phyloP scores from a whole-genome alignment of 2,888 invertebrate genomes.

The Drosophila vallismaia region DNA sequence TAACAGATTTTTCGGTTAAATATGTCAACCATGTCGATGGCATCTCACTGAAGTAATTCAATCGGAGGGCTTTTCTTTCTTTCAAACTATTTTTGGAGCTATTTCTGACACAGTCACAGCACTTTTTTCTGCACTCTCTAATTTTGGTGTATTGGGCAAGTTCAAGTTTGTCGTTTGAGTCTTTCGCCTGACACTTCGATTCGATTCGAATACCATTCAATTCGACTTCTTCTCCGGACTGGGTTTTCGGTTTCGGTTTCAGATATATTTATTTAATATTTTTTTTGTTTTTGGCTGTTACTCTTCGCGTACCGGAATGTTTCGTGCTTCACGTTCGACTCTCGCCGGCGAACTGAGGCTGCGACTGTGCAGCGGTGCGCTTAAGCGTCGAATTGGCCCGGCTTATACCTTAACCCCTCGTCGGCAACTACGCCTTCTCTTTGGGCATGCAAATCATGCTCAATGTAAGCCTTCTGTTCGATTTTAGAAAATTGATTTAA shows the following conservation, averaged over 20 bases:
- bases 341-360: conserved; percentile 82
- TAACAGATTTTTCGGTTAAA: conserved; percentile 6
- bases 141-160: conserved; percentile 55
- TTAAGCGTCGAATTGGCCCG: conserved; percentile 80
- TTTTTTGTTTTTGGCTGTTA: not conserved
- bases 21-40: conserved; percentile 4
- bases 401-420: conserved; percentile 17
- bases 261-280: not conserved
- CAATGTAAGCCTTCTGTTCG: conserved; percentile 5
- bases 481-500: conserved; percentile 13
- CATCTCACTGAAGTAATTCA: not conserved
- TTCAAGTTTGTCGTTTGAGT: conserved; percentile 81
- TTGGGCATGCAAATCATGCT: conserved; percentile 29
- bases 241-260: conserved; percentile 5
- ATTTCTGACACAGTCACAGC: conserved; percentile 11
- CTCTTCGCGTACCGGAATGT: conserved; percentile 38
- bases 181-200: conserved; percentile 53
- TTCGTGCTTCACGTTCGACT: conserved; percentile 79
- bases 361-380: conserved; percentile 67
- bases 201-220: conserved; percentile 12
- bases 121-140: conserved; percentile 29
- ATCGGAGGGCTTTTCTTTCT: not conserved
- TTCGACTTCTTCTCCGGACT: conserved; percentile 15
- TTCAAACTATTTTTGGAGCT: not conserved
- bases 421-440: conserved; percentile 2